Evolutionary conservation across 2,113 vertebrate genomes (phyloP).

Genomic region (Trachemys scripta): DNA sequence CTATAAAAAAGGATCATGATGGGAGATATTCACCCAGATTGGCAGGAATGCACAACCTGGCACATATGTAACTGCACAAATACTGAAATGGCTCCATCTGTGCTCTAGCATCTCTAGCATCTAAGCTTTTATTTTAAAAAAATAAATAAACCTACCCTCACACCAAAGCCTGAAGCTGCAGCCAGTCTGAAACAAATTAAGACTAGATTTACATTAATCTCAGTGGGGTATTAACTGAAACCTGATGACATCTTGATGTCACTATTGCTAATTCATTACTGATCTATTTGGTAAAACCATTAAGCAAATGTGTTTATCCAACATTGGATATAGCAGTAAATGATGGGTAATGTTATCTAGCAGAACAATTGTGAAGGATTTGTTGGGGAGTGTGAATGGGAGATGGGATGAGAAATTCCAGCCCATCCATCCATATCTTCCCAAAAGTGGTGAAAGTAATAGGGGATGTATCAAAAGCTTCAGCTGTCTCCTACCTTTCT

Average conservation of each 20-base stretch:
- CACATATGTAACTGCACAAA: not conserved
- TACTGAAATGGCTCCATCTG: not conserved
- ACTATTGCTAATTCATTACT: not conserved
- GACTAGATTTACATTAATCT: not conserved
- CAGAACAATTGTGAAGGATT: not conserved
- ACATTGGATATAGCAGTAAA: not conserved
- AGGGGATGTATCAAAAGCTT: not conserved
- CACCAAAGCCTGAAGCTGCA: not conserved
- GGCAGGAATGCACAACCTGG: not conserved
- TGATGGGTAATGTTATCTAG: not conserved
- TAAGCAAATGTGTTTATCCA: fast-evolving
- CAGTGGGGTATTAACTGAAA: not conserved
- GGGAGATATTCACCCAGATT: not conserved
- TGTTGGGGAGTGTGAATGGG: fast-evolving
- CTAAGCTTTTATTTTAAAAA: not conserved
- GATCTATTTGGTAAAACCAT: not conserved
- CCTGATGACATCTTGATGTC: not conserved
- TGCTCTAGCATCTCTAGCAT: too few relatives aligned
- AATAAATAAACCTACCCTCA: not conserved
- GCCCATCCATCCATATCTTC: not conserved
- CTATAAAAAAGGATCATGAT: not conserved
- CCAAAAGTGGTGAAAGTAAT: not conserved
- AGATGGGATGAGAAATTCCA: not conserved
- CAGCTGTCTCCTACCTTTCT: not conserved
- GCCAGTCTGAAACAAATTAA: not conserved